These are phyloP conservation scores for Bambusicola thoracicus DNA, from an alignment of 2,113 vertebrate species.

Conservation along the genomic window DNA sequence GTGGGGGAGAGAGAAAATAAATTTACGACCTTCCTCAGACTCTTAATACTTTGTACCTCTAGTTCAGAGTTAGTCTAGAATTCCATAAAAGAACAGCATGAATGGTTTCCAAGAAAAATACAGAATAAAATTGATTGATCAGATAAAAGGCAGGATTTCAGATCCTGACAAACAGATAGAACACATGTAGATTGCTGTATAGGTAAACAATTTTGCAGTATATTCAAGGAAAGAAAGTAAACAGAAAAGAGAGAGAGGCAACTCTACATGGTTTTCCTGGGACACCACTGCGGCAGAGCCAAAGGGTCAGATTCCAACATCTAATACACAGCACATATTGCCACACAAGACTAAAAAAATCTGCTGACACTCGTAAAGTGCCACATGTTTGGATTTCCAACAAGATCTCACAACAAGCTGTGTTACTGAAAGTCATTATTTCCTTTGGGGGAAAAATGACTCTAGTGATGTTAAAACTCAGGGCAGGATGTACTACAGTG, in stretches of 20 bases:
- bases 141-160: neutral
- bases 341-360: constrained; percentile 55
- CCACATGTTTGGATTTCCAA: constrained; percentile 76
- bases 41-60: neutral
- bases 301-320: constrained; percentile 71
- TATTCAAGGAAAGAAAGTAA: neutral
- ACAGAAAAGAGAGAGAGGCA: constrained; percentile 25
- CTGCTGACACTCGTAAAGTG: constrained; percentile 70
- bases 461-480: constrained; percentile 48
- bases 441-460: constrained; percentile 47
- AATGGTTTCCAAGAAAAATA: neutral
- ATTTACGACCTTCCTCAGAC: neutral
- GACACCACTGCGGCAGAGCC: constrained; percentile 63
- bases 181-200: neutral
- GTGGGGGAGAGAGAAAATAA: neutral
- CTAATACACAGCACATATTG: constrained; percentile 56
- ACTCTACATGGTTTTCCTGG: constrained; percentile 26
- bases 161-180: neutral
- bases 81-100: neutral
- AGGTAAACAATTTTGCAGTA: neutral
- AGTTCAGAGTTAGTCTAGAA: neutral
- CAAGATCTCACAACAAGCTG: constrained; percentile 69
- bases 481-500: constrained; percentile 51
- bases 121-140: neutral
- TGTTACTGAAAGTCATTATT: constrained; percentile 71